phyloP scores from a whole-genome alignment of 2,888 invertebrate species.

The Oasisia sp. region DNA sequence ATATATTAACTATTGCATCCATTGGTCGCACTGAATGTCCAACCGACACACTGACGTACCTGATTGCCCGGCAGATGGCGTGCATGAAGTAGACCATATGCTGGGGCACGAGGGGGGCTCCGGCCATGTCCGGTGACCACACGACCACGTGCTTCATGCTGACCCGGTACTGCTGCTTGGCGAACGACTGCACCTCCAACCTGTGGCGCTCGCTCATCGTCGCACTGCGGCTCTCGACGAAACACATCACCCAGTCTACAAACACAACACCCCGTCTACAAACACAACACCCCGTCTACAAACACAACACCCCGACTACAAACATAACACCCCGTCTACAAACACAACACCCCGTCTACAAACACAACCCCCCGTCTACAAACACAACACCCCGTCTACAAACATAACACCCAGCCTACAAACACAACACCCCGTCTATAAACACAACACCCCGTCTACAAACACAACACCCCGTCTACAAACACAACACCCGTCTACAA shows the following conservation, averaged over 20 bases:
- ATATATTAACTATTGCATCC: not conserved
- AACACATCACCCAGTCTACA: not conserved
- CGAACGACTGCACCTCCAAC: not conserved
- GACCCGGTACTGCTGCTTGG: slow-evolving; percentile 6
- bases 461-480: no score
- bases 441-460: not conserved
- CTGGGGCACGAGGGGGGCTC: not conserved
- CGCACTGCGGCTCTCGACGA: not conserved
- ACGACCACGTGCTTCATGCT: not conserved
- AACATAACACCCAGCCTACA: no score
- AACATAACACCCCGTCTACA: not conserved
- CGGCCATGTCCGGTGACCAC: not conserved
- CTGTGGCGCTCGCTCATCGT: not conserved
- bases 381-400: no score
- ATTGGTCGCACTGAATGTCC: not conserved
- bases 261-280: not conserved
- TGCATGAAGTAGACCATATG: not conserved
- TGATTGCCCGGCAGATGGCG: not conserved
- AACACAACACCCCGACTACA: not conserved
- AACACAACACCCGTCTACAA: no score
- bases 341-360: not conserved
- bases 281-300: not conserved
- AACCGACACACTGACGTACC: not conserved
- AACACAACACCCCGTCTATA: not conserved
- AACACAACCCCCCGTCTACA: no score